Evolutionary conservation across 2,888 invertebrate species (phyloP).

Genomic region (Apamea monoglypha): DNA sequence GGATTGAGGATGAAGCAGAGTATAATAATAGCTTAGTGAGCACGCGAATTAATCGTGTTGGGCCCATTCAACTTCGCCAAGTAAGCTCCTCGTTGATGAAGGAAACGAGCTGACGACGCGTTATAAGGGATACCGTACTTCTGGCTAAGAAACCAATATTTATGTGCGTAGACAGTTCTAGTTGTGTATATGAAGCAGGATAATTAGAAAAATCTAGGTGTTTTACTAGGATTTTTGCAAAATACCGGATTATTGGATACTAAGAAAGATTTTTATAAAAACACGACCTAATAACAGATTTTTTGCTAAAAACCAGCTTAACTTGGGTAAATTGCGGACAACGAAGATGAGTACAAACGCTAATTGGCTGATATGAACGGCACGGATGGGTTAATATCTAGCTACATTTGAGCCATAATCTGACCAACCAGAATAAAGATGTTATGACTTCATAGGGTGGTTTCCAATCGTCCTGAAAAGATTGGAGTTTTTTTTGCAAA

Average conservation of each 20-base stretch:
- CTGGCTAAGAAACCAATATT: constrained; percentile 3
- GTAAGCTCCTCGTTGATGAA: constrained; percentile 41
- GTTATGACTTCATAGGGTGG: background rate
- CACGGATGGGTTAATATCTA: background rate
- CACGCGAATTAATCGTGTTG: constrained; percentile 31
- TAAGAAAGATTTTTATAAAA: background rate
- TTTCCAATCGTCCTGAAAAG: background rate
- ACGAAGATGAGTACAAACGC: background rate
- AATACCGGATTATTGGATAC: background rate
- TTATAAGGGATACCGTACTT: constrained; percentile 23
- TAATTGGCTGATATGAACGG: background rate
- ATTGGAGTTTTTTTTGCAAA: background rate
- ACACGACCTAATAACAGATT: background rate
- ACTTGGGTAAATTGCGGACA: background rate
- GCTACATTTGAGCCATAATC: background rate
- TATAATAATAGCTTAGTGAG: constrained; percentile 21
- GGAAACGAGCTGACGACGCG: constrained; percentile 26
- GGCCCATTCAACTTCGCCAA: constrained; percentile 20
- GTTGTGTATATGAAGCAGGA: background rate
- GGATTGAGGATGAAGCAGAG: constrained; percentile 12
- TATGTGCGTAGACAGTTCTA: background rate
- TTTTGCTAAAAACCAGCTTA: background rate
- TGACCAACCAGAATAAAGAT: background rate
- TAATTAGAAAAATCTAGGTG: too few species aligned
- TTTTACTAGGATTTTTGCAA: background rate